Evolutionary conservation across 2,888 invertebrate species (phyloP), one percentile per base, ranked within the genome.

Genomic region (Sussaba pulchella): DNA sequence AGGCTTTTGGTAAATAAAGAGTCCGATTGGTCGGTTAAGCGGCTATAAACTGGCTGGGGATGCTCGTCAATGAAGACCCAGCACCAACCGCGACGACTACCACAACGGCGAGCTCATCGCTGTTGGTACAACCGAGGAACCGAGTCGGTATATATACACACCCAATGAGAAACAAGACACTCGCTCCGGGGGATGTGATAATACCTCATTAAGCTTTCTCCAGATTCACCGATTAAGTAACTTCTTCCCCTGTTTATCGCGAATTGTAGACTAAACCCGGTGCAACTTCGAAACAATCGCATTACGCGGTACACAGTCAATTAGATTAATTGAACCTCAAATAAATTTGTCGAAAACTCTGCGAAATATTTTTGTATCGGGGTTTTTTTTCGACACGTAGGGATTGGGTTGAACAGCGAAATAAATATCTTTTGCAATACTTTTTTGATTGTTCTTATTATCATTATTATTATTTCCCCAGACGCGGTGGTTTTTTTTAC

Each of bases 21-120:
- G 70, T 81, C 70, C 77, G 81, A 81, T 81, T 74, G 77, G 50
- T 70, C 69, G 77, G 64, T 81, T 81, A 81, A 81, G 77, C 81
- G 73, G 77, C 77, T 77, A 81, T 74, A 77, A 81, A 81, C 70
- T 77, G 64, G 81, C 77, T 70, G 39, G 73, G 52, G 64, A 74
- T 69, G 47, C 69, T 77, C 73, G 81, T 77, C 73, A 81, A 81
- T 74, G 77, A 74, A 70, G 77, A 64, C 59, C 59, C 69, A 75
- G 63, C 74, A 64, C 45, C 78, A 70, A 45, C 63, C 47, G 26
- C 31, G 9, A 54, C 63, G n/a, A 54, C 26, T n/a, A 54, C 26
- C 45, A 31, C 26, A 47, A 57, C 54, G 19, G 31, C 31, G 41
- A 43, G 12, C 64, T 45, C 52, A 57, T 50, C n/a, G 21, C 24